phyloP scores from a whole-genome alignment of 35 echinoderm and acorn worm species.

The Nesometra sesokonis region DNA sequence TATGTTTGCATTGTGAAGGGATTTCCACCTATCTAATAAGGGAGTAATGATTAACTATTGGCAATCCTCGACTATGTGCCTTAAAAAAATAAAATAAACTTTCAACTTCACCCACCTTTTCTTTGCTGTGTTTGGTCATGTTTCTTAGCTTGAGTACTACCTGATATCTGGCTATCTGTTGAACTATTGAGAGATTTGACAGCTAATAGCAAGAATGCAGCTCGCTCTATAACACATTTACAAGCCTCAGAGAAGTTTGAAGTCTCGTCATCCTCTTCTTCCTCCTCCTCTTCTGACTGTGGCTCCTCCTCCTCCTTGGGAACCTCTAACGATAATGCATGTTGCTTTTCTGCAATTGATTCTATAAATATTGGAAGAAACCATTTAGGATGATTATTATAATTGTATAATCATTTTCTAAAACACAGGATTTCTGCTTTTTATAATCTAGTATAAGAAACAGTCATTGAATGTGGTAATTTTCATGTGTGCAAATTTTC shows the following conservation, averaged over 20 bases:
- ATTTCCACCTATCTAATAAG: too few relatives aligned
- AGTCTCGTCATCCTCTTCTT: conserved; percentile 15
- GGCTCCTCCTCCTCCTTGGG: background rate
- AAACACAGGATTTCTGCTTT: too few relatives aligned
- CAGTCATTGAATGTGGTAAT: too few relatives aligned
- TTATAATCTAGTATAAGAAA: too few relatives aligned
- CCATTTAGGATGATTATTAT: too few relatives aligned
- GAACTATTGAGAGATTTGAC: conserved; percentile 25
- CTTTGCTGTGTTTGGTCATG: background rate
- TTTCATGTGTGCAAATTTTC: too few relatives aligned
- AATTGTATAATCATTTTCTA: too few relatives aligned
- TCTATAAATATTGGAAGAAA: background rate
- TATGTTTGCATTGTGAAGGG: too few relatives aligned
- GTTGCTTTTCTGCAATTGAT: background rate
- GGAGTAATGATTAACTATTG: too few relatives aligned
- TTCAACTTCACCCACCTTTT: background rate
- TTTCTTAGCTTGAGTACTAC: background rate
- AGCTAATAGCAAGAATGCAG: conserved; percentile 65
- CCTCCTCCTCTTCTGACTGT: background rate
- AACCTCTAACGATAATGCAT: background rate
- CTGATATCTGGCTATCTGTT: background rate
- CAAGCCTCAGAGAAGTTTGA: conserved; percentile 76
- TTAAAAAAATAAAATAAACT: too few relatives aligned
- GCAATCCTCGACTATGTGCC: too few relatives aligned
- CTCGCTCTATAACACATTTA: conserved; percentile 76